These are phyloP conservation scores for Xenopus tropicalis DNA, from an alignment of 2,113 vertebrate genomes.

Conservation along the genomic window UCB_Xtro_10.0 CM004444.2:61398501-61399000, in stretches of 20 bases:
- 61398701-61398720: slow-evolving; percentile 46
- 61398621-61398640: slow-evolving; percentile 38
- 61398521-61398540: too few relatives aligned
- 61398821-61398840: not conserved
- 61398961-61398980: too few relatives aligned
- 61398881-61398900: too few relatives aligned
- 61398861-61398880: too few relatives aligned
- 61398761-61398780: slow-evolving; percentile 5
- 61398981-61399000: too few relatives aligned
- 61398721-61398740: slow-evolving; percentile 49
- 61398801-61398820: slow-evolving; percentile 5
- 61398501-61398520: too few relatives aligned
- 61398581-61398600: slow-evolving; percentile 26
- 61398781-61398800: slow-evolving; percentile 12
- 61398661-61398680: slow-evolving; percentile 50
- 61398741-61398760: slow-evolving; percentile 23
- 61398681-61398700: slow-evolving; percentile 48
- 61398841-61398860: too few relatives aligned
- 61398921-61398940: too few relatives aligned
- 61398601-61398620: slow-evolving; percentile 28
- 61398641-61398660: slow-evolving; percentile 49
- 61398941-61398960: too few relatives aligned
- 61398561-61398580: slow-evolving; percentile 5
- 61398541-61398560: too few relatives aligned
- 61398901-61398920: too few relatives aligned